Evolutionary conservation across 2,113 vertebrate genomes (phyloP).

Genomic region (Trogon surrucura): DNA sequence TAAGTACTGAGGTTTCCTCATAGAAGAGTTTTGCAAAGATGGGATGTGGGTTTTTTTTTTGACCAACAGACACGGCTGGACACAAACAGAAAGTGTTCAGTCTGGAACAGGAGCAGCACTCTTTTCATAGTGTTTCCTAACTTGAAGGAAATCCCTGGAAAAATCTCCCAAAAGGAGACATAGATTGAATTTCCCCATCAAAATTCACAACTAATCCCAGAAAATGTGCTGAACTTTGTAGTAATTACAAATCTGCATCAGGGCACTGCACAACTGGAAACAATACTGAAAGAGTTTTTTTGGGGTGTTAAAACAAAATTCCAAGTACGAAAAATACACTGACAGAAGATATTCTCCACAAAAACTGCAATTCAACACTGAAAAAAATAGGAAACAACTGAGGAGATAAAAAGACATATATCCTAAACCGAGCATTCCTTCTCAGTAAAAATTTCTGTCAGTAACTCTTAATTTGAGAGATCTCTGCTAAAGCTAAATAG

Average conservation of each 20-base stretch:
- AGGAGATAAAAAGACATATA: too few relatives aligned
- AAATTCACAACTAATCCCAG: background rate
- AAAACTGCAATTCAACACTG: background rate
- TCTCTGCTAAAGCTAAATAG: background rate
- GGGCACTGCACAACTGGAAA: background rate
- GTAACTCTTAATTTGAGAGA: background rate
- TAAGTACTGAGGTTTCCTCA: background rate
- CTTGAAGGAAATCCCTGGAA: background rate
- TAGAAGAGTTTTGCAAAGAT: background rate
- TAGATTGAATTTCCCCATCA: background rate
- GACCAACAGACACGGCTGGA: background rate
- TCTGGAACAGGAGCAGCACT: background rate
- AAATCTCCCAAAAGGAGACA: background rate
- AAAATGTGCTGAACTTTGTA: background rate
- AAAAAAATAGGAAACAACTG: background rate
- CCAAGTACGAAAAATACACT: background rate
- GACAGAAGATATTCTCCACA: background rate
- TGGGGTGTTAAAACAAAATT: background rate
- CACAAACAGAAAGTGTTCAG: background rate
- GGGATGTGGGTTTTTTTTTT: background rate
- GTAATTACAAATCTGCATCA: background rate
- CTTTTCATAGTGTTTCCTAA: background rate
- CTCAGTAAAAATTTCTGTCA: background rate
- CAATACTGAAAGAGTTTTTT: background rate
- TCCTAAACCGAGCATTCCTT: background rate